A percentile compares a stretch with the other conserved stretches of the same genome.
Evolutionary conservation across 2,797 vertebrate species (phyloP).

Genomic region (Potorous gilbertii): DNA sequence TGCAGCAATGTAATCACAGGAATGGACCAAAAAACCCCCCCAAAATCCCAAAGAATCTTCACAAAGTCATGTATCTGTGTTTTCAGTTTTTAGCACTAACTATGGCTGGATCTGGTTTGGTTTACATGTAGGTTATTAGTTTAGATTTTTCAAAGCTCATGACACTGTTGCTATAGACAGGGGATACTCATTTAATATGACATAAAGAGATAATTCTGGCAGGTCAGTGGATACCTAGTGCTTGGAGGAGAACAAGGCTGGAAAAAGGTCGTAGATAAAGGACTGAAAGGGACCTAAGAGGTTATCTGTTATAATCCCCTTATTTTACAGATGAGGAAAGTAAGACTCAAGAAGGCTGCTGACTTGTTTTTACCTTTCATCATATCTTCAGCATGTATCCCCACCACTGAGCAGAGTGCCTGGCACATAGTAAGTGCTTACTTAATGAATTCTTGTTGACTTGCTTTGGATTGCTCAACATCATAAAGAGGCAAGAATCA

Average conservation of each 20-base stretch:
- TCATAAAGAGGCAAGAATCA: neutral
- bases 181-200: neutral
- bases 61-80: neutral
- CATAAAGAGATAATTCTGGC: neutral
- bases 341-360: neutral
- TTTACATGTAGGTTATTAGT: neutral
- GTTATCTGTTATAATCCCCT: neutral
- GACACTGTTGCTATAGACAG: neutral
- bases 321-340: neutral
- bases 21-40: neutral
- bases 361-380: neutral
- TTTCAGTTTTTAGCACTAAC: neutral
- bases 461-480: neutral
- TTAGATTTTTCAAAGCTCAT: neutral
- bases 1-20: neutral
- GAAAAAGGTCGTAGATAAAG: neutral
- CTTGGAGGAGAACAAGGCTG: neutral
- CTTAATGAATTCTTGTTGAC: neutral
- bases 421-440: neutral
- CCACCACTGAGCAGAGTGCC: neutral
- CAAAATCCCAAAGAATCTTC: neutral
- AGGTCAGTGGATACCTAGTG: neutral
- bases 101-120: neutral
- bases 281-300: neutral
- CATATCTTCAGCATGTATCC: neutral